A percentile compares a stretch with the other conserved stretches of the same genome.
Conservation (phyloP, 2,888 invertebrate species). For the Pyrocoelia pectoralis region DNA sequence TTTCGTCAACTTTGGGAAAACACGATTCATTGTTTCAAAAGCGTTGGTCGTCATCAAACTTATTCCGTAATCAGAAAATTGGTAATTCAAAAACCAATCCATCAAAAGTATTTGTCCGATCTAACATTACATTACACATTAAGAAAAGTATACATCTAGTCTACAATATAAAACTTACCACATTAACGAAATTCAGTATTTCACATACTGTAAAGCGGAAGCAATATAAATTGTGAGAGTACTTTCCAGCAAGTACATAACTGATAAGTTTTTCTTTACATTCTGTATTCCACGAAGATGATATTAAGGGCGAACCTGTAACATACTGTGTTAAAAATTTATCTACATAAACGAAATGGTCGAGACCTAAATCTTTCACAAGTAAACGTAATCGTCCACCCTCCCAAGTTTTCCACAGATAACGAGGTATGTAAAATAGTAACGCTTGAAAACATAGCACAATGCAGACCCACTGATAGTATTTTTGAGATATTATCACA, state of each 20-base stretch:
- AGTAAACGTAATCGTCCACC: slow-evolving; percentile 69
- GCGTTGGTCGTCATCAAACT: slow-evolving; percentile 61
- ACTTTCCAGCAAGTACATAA: slow-evolving; percentile 66
- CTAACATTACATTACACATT: slow-evolving; percentile 44
- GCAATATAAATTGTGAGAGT: slow-evolving; percentile 71
- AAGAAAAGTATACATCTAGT: background rate
- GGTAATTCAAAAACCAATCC: slow-evolving; percentile 70
- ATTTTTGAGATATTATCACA: slow-evolving; percentile 67
- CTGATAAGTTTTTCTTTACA: slow-evolving; percentile 65
- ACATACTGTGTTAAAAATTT: background rate
- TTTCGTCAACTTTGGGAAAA: slow-evolving; percentile 75
- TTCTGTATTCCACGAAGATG: slow-evolving; percentile 65
- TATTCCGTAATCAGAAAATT: slow-evolving; percentile 69
- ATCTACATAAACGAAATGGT: no score
- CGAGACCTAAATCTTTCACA: slow-evolving; percentile 67
- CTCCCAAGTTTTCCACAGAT: slow-evolving; percentile 78
- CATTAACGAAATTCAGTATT: slow-evolving; percentile 75
- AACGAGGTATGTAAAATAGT: slow-evolving; percentile 74
- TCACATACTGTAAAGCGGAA: slow-evolving; percentile 75
- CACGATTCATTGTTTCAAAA: slow-evolving; percentile 68
- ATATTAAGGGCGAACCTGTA: slow-evolving; percentile 65
- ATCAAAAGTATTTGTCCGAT: slow-evolving; percentile 73
- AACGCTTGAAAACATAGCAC: slow-evolving; percentile 72
- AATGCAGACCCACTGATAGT: slow-evolving; percentile 79
- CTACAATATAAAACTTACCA: slow-evolving; percentile 64